phyloP scores from a whole-genome alignment of 2,888 invertebrate species.

The Formica aserva region DNA sequence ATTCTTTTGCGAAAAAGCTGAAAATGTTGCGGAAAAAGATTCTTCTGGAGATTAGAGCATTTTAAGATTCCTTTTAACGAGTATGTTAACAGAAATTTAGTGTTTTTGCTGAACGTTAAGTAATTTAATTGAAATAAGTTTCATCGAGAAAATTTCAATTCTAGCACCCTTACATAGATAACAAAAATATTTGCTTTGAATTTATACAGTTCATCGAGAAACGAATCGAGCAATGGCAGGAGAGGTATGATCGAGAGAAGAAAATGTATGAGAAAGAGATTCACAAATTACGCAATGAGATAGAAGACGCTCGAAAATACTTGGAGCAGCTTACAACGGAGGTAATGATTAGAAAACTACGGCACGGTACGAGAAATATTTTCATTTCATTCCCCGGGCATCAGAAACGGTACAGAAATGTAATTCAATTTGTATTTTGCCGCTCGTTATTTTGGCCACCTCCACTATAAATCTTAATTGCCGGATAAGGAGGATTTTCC shows the following conservation, averaged over 20 bases:
- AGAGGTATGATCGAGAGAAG: conserved; percentile 83
- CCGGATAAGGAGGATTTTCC: conserved; percentile 19
- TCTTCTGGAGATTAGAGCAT: not conserved
- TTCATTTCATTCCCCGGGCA: conserved; percentile 32
- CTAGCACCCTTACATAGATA: not conserved
- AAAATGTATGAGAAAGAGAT: conserved; percentile 82
- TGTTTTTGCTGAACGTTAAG: not conserved
- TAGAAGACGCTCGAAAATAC: conserved; percentile 81
- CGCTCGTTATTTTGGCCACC: conserved; percentile 1
- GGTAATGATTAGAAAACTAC: conserved; percentile 73
- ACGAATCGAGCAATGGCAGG: conserved; percentile 83
- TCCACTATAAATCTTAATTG: conserved; percentile 30
- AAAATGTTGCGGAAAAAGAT: conserved; percentile 10
- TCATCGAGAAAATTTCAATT: not conserved
- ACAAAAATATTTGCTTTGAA: conserved; percentile 44
- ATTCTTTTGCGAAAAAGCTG: not conserved
- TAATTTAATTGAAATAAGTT: conserved; percentile 23
- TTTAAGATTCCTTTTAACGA: not conserved
- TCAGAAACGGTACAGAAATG: not conserved
- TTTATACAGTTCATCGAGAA: conserved; percentile 81
- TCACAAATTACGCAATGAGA: conserved; percentile 82
- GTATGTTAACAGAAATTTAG: not conserved
- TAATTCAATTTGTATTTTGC: conserved; percentile 24
- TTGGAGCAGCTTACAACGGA: conserved; percentile 81
- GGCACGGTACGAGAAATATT: conserved; percentile 21